Conservation (phyloP, 2,888 invertebrate genomes). For the Villa cingulata region DNA sequence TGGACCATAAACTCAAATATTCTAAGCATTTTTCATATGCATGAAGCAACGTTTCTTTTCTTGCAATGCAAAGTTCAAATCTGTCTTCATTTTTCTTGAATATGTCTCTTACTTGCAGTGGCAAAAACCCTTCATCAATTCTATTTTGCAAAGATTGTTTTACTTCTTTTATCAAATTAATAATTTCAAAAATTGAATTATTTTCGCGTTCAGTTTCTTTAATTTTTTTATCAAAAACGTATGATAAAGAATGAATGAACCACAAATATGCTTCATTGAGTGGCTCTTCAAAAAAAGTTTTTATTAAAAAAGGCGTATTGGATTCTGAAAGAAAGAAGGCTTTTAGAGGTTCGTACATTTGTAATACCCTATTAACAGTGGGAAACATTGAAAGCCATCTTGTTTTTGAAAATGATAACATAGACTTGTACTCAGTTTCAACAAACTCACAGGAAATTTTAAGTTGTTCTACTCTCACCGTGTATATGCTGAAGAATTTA, state of each 20-base stretch:
- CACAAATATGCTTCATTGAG: not conserved
- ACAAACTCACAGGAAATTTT: constrained; percentile 6
- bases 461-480: constrained; percentile 8
- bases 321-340: not conserved
- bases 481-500: constrained; percentile 7
- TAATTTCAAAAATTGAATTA: not conserved
- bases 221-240: not conserved
- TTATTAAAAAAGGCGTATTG: not conserved
- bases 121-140: too few relatives aligned
- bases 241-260: not conserved
- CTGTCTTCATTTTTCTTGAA: too few relatives aligned
- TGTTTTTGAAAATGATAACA: constrained; percentile 8
- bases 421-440: constrained; percentile 3
- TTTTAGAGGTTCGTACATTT: not conserved
- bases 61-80: too few relatives aligned
- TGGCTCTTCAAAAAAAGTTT: not conserved
- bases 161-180: not conserved
- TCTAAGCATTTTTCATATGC: too few relatives aligned
- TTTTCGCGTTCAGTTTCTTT: not conserved
- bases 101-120: too few relatives aligned
- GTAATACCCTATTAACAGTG: not conserved
- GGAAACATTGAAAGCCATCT: constrained; percentile 2
- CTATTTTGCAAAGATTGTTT: too few relatives aligned
- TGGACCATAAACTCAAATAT: too few relatives aligned
- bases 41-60: too few relatives aligned